Evolutionary conservation across 2,888 invertebrate genomes (phyloP), one percentile per base, ranked within the genome.

Genomic region (Phoenoteleia sp.): DNA sequence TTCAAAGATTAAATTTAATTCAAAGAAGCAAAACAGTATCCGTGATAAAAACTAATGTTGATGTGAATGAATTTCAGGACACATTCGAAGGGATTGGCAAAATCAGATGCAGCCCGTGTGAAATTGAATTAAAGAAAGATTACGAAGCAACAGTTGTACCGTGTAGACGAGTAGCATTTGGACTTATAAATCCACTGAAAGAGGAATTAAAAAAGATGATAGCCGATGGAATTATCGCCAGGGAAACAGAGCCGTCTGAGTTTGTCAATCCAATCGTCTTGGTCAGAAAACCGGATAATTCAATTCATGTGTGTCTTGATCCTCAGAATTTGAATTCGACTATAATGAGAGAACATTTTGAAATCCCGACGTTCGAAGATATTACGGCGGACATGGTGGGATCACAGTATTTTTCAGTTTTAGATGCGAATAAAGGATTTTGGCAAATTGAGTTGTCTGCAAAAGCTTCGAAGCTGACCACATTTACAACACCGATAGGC

Each of bases 401-500:
- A n/a, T 81, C 71, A 9, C 62, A 80, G 36, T 62, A 52, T 71
- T 29, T 79, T 60, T n/a, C 74, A 49, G 82, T 74, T 1, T 39
- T 90, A 15, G 91, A 91, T 83, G 85, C 86, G 0, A 86, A 86
- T 6, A 42, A 71, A 17, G 88, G 85, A 0, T 89, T 90, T 86
- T 88, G 72, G 79, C 84, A 87, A 54, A 76, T 91, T 4, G 76
- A 69, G 67, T 60, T 91, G 6, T 76, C 83, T 17, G 81, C 88
- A 33, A 29, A 33, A 52, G 87, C 87, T 19, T 84, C 89, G 3
- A 62, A 88, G 21, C 67, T 88, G 5, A 87, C 87, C n/a, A 89
- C 88, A 0, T 90, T 91, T 52, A 72, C 60, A 9, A 90, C 90
- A 7, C 88, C 88, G 4, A 88, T 89, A 72, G 90, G 91, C 0